Base-by-base conservation (phyloP, 1,140 invertebrate genomes). In the Homarus americanus region DNA sequence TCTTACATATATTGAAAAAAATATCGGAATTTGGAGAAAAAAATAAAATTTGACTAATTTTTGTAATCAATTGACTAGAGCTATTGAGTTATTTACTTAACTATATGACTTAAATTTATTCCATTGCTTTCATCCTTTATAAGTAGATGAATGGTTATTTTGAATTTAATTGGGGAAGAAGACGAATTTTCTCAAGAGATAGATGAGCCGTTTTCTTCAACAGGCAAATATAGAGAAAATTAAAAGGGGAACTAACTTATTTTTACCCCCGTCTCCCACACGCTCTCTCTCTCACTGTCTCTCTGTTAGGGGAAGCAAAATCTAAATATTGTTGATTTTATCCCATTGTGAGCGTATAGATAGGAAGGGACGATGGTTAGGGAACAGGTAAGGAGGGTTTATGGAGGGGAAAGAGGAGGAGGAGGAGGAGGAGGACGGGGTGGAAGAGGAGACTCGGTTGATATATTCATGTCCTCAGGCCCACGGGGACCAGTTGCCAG, bases 401-500 rank as follows among this genome's bases (percentile, higher is more conserved):
- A 5, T 66, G 63, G 44, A 7, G 28, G 63, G 58, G 24, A 63
- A 63, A 20, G 58, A 63, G 12, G 20, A 63, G 12, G 20, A 63
- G 58, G 58, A 63, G 20, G 58, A 12, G 24, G 63, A 66, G 28
- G 63, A 66, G 63, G 63, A 66, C n/a, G 63, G 1, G 20, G n/a
- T 28, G 63, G 1, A 66, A 17, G 12, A 2, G 58, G 12, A 63
- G 58, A 20, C 15, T 12, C 58, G 36, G 34, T 0, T 80, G 78
- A 80, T 80, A 53, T 80, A 80, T 80, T 80, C 44, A 80, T 53
- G 44, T 80, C 53, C 4, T 20, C 41, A 28, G 78, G 44, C 34
- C 41, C 28, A 36, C 78, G n/a, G 78, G 78, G 36, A 44, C 41
- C 78, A 53, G 78, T 80, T 80, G 78, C 78, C 78, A 80, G 78